These are phyloP conservation scores for Amphipoea lucens DNA, from an alignment of 2,888 invertebrate species.

Conservation along the genomic window DNA sequence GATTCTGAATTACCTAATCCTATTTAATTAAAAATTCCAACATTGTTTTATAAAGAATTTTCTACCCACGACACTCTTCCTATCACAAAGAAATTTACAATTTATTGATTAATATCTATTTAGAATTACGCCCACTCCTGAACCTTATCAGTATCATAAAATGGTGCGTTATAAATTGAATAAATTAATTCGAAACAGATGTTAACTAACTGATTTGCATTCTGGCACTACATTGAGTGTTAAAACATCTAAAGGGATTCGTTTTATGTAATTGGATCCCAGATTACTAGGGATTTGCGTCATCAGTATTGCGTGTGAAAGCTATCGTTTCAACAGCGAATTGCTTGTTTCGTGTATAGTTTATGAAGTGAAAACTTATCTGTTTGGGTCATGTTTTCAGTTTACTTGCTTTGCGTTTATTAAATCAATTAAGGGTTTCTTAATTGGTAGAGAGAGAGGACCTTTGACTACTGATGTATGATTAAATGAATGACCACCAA, in stretches of 20 bases:
- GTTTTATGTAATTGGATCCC: slow-evolving; percentile 69
- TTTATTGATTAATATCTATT: slow-evolving; percentile 38
- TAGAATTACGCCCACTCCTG: slow-evolving; percentile 20
- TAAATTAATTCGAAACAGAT: slow-evolving; percentile 65
- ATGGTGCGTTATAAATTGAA: slow-evolving; percentile 55
- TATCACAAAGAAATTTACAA: slow-evolving; percentile 23
- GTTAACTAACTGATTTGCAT: slow-evolving; percentile 65
- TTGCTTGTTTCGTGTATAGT: slow-evolving; percentile 42
- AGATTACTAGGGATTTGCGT: slow-evolving; percentile 66
- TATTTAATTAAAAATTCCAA: slow-evolving; percentile 4
- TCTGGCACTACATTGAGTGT: slow-evolving; percentile 66
- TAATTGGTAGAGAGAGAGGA: neutral
- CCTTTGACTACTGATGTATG: neutral
- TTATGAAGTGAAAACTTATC: slow-evolving; percentile 33
- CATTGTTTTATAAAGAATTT: slow-evolving; percentile 5
- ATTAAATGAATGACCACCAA: neutral
- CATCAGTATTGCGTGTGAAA: slow-evolving; percentile 60
- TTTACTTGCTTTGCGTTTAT: slow-evolving; percentile 6
- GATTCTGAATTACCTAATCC: neutral
- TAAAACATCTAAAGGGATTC: slow-evolving; percentile 70
- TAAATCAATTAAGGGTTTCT: neutral
- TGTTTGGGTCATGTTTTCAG: slow-evolving; percentile 25
- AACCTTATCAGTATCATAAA: slow-evolving; percentile 34
- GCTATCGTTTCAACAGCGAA: slow-evolving; percentile 45
- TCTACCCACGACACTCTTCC: neutral